Conservation (phyloP, 2,888 invertebrate genomes). For the Drosophila kanekoi region DNA sequence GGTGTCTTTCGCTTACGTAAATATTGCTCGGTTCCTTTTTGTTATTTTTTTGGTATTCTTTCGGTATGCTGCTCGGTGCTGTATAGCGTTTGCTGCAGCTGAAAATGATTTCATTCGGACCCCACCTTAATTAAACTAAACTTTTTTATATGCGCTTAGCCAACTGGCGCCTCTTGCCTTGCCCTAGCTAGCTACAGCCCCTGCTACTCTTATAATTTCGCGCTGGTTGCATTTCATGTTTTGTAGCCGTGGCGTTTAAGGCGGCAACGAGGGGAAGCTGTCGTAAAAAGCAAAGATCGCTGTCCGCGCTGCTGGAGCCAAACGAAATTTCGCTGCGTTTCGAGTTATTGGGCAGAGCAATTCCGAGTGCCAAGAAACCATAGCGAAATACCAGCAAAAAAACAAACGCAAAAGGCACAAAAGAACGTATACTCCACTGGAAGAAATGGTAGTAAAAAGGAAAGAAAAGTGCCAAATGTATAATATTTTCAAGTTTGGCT, state of each 20-base stretch:
- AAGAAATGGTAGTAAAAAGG: constrained; percentile 21
- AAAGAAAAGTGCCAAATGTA: not conserved
- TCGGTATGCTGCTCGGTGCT: constrained; percentile 28
- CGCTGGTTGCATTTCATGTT: constrained; percentile 77
- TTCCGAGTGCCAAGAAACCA: constrained; percentile 67
- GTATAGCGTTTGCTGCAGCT: constrained; percentile 45
- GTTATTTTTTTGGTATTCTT: not conserved
- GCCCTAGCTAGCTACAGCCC: not conserved
- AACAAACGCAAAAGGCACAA: not conserved
- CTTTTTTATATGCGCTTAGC: constrained; percentile 78
- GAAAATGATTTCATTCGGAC: constrained; percentile 71
- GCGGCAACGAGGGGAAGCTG: constrained; percentile 29
- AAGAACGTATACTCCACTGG: constrained; percentile 50
- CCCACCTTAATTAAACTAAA: constrained; percentile 76
- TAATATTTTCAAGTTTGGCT: not conserved
- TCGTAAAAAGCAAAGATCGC: constrained; percentile 77
- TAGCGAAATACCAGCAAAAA: constrained; percentile 45
- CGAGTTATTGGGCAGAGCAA: constrained; percentile 73
- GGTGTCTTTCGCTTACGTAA: not conserved
- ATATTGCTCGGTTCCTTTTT: not conserved
- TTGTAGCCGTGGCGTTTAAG: constrained; percentile 61
- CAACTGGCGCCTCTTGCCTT: constrained; percentile 67
- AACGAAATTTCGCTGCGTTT: constrained; percentile 63
- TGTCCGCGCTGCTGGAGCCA: constrained; percentile 73
- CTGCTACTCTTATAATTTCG: constrained; percentile 66